Base-by-base conservation (phyloP, 2,888 invertebrate species). In the Pyrocoelia pectoralis region DNA sequence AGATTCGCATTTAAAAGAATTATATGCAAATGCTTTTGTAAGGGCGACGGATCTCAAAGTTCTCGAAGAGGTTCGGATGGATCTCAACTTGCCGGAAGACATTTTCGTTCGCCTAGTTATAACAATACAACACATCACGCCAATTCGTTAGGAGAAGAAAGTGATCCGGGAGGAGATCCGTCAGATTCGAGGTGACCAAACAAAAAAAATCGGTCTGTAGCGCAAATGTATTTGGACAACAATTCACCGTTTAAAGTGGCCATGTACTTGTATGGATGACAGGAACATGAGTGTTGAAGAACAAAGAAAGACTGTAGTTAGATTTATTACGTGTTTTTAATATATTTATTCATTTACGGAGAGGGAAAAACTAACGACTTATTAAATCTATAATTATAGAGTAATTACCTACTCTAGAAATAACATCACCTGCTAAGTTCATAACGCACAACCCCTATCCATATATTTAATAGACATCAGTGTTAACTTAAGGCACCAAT, bases 1-100 rank as follows among this genome's bases (percentile, higher is more conserved):
- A 89, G 97, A 68, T 94, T 93, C 78, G 97, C 97, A 17, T 97
- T 97, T 83, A 95, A 95, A 81, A 89, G 92, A 71, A 94, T 97
- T 71, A 91, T 97, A 71, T 95, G 95, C 82, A 89, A 90, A 74
- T 93, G 92, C 75, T 89, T 92, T 81, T 93, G 92, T 79, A 87
- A 85, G 14, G 80, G 82, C 12, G 78, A 83, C 52, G 81, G 70
- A 19, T 69, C 69, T 15, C 43, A 79, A 66, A 81, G 79, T 17
- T 84, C 84, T 1, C 79, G 86, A 1, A 79, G 86, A 24, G 86
- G 86, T 12, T 86, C 86, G 0, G 86, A 86, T 68, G 86, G 86
- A 74, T 86, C 86, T 5, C 82, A 82, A 65, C 67, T 80, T 61
- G 84, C 85, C 70, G 83, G 84, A 40, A 77, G 83, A 28, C 83